These are phyloP conservation scores for Channallabes apus DNA, from an alignment of 2,797 vertebrate genomes.

Conservation along the genomic window DNA sequence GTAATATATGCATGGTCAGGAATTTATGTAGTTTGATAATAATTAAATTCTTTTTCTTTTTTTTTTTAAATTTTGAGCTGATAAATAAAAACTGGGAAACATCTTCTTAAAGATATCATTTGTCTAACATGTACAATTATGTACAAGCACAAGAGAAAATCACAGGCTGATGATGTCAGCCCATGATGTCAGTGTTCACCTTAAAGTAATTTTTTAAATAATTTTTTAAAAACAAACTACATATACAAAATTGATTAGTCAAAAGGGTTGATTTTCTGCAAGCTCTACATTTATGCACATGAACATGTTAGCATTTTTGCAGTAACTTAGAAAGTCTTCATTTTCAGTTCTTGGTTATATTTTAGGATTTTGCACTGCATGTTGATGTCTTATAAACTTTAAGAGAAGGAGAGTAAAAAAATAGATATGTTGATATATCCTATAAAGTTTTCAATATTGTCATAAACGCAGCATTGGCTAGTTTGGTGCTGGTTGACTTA, in stretches of 20 bases:
- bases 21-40: too few species aligned
- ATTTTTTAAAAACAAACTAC: not conserved
- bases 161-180: not conserved
- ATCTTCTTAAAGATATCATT: too few species aligned
- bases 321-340: not conserved
- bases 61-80: too few species aligned
- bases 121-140: not conserved
- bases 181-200: not conserved
- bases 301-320: not conserved
- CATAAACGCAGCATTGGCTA: constrained; percentile 3
- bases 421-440: not conserved
- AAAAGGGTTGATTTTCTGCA: not conserved
- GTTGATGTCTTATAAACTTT: not conserved
- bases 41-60: too few species aligned
- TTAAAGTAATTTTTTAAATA: not conserved
- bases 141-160: not conserved
- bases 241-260: not conserved
- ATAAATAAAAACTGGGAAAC: too few species aligned
- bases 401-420: too few species aligned
- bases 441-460: not conserved
- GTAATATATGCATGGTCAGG: too few species aligned
- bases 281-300: not conserved
- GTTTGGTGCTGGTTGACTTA: not conserved
- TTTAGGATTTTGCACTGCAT: not conserved
- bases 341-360: not conserved